Conservation (phyloP, 2,113 vertebrate genomes). For the Ornithorhynchus anatinus region DNA sequence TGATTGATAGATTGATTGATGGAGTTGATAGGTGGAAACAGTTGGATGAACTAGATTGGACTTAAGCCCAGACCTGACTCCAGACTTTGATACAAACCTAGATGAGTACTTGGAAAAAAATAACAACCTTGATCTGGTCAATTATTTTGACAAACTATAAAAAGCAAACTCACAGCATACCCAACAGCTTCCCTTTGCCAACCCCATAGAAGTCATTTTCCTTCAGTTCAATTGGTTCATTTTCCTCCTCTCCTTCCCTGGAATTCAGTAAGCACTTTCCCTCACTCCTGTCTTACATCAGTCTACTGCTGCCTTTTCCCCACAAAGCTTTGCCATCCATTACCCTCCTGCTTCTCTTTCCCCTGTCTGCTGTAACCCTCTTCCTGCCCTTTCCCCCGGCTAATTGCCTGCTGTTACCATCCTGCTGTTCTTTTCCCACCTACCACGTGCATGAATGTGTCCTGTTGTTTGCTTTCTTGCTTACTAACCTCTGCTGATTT, state of each 20-base stretch:
- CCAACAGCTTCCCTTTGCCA: no score
- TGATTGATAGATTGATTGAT: no score
- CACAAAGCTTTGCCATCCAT: conserved; percentile 16
- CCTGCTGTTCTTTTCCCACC: background rate
- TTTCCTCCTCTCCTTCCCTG: background rate
- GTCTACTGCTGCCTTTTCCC: conserved; percentile 4
- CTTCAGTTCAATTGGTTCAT: no score
- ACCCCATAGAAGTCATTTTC: no score
- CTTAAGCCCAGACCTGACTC: no score
- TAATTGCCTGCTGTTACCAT: conserved; percentile 58
- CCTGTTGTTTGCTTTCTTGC: conserved; percentile 39
- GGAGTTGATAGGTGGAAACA: no score
- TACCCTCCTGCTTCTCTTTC: conserved; percentile 24
- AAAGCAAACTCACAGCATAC: no score
- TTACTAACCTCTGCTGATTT: conserved; percentile 51
- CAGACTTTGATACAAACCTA: no score
- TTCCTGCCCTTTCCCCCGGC: conserved; percentile 41
- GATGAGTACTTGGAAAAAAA: no score
- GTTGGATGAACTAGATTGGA: no score
- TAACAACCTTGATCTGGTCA: no score
- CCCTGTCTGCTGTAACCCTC: conserved; percentile 31
- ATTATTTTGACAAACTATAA: no score
- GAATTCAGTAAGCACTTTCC: background rate
- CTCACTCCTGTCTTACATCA: background rate
- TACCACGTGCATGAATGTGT: conserved; percentile 28